phyloP scores from a whole-genome alignment of 1,140 invertebrate genomes.

The Diorhabda elongata region DNA sequence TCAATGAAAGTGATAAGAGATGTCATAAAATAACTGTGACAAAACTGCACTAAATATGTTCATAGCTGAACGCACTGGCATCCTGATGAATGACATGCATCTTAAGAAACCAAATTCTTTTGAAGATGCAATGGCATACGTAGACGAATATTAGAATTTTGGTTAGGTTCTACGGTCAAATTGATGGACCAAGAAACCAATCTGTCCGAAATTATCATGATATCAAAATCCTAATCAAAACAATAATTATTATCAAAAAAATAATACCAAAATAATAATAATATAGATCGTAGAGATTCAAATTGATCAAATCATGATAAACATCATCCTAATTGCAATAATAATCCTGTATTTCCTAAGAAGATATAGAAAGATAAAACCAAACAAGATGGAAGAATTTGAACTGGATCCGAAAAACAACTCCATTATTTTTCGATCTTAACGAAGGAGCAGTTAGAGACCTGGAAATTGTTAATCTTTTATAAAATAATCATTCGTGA shows the following conservation, averaged over 20 bases:
- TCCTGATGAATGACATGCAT: conserved; percentile 7
- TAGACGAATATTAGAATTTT: neutral
- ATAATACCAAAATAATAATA: neutral
- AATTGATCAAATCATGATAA: too few relatives aligned
- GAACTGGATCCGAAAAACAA: too few relatives aligned
- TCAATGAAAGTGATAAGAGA: neutral
- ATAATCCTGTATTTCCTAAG: too few relatives aligned
- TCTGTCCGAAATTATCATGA: neutral
- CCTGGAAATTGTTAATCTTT: too few relatives aligned
- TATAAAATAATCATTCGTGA: too few relatives aligned
- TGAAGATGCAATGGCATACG: neutral
- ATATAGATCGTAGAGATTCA: too few relatives aligned
- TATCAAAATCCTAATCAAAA: neutral
- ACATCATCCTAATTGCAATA: too few relatives aligned
- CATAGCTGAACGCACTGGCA: conserved; percentile 6
- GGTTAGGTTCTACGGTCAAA: neutral
- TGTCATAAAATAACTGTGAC: neutral
- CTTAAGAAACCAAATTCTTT: neutral
- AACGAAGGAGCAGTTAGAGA: too few relatives aligned
- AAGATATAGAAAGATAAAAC: too few relatives aligned
- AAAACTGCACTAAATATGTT: conserved; percentile 3
- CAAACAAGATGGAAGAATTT: too few relatives aligned
- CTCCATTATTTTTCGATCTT: too few relatives aligned
- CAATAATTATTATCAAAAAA: neutral
- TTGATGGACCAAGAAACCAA: too few relatives aligned